Percentiles rank a stretch among this genome's conserved stretches.
Conservation (phyloP, 2,888 invertebrate species). For the Leptopterna dolabrata region DNA sequence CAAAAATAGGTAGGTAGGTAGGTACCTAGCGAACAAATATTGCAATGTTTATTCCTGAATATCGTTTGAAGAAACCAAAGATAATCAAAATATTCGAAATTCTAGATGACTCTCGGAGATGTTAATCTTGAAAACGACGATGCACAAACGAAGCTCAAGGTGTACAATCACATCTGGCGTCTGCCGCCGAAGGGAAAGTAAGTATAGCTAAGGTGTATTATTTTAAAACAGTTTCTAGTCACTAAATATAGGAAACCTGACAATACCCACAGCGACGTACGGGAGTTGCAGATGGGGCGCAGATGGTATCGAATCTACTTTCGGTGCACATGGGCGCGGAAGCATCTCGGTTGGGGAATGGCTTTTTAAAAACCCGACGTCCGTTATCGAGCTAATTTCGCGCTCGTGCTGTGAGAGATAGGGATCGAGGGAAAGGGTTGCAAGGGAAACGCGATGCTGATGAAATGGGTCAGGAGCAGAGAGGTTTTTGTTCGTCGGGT, state of each 20-base stretch:
- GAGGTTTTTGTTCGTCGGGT: background rate
- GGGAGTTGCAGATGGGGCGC: conserved; percentile 48
- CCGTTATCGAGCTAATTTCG: background rate
- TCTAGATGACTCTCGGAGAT: too few species aligned
- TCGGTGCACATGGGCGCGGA: conserved; percentile 37
- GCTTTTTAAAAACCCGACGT: background rate
- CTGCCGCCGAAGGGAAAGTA: conserved; percentile 48
- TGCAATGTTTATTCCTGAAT: too few species aligned
- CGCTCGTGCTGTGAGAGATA: conserved; percentile 7
- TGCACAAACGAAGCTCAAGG: conserved; percentile 30
- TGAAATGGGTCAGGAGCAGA: background rate
- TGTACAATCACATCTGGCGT: conserved; percentile 53
- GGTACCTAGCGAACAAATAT: too few species aligned
- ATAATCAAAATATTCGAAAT: too few species aligned
- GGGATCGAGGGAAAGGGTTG: background rate
- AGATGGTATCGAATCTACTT: conserved; percentile 44
- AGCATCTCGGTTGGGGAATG: conserved; percentile 18
- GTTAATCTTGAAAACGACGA: background rate
- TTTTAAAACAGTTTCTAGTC: conserved; percentile 52
- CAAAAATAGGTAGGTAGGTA: too few species aligned
- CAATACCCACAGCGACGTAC: conserved; percentile 46
- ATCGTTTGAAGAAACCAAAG: too few species aligned
- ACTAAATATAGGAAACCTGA: conserved; percentile 54
- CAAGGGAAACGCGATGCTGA: background rate
- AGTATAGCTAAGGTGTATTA: conserved; percentile 54